Percentiles rank a stretch among this genome's conserved stretches.
Conservation (phyloP, 2,113 vertebrate species). For the Bostrychus sinensis region DNA sequence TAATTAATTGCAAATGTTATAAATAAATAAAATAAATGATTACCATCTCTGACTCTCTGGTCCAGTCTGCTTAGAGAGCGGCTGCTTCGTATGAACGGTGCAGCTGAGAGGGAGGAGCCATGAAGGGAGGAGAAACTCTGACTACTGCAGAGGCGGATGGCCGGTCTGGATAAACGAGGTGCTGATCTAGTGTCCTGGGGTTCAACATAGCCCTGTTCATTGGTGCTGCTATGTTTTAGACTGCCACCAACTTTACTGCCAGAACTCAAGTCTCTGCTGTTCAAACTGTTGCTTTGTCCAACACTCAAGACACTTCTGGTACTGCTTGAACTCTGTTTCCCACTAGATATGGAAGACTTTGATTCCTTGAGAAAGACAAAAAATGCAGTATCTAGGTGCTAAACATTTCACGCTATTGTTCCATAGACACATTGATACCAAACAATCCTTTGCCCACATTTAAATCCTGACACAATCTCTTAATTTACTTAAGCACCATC, state of each 20-base stretch:
- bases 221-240: constrained; percentile 34
- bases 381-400: background rate
- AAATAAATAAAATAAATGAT: background rate
- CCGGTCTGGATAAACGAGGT: constrained; percentile 15
- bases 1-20: background rate
- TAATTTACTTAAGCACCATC: constrained; percentile 76
- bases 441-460: constrained; percentile 48
- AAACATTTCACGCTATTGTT: constrained; percentile 11
- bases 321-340: constrained; percentile 26
- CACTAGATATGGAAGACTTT: background rate
- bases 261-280: constrained; percentile 24
- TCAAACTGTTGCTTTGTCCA: constrained; percentile 45
- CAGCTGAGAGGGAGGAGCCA: constrained; percentile 40
- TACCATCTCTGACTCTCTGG: constrained; percentile 54
- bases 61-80: constrained; percentile 68
- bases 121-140: constrained; percentile 66
- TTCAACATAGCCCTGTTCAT: constrained; percentile 7
- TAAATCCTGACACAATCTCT: constrained; percentile 67
- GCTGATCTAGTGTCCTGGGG: constrained; percentile 14
- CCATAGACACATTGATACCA: constrained; percentile 40
- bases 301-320: background rate
- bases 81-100: constrained; percentile 59
- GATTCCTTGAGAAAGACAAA: background rate
- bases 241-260: constrained; percentile 29
- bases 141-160: constrained; percentile 58